phyloP scores from a whole-genome alignment of 2,113 vertebrate genomes.

The Brachypteracias leptosomus region DNA sequence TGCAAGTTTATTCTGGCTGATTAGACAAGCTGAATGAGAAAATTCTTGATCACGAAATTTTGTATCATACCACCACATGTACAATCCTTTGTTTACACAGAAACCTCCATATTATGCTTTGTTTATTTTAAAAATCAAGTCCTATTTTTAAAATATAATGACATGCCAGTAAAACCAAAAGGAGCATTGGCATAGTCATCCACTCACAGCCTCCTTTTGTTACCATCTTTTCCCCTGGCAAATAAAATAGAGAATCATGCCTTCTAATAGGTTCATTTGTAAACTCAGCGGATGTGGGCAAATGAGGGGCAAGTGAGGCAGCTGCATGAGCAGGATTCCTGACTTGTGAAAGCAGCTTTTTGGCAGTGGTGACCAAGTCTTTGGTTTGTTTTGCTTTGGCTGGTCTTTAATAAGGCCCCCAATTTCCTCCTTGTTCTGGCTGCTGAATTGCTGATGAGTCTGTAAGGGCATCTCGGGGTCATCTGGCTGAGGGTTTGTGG shows the following conservation, averaged over 20 bases:
- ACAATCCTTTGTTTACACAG: conserved; percentile 15
- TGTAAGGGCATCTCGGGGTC: conserved; percentile 14
- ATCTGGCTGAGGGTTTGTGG: not conserved
- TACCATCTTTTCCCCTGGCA: not conserved
- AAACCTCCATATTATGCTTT: conserved; percentile 35
- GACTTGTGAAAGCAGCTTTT: conserved; percentile 63
- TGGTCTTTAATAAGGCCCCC: conserved; percentile 34
- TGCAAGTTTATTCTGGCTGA: conserved; percentile 24
- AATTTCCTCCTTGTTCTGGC: conserved; percentile 43
- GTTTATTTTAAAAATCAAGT: conserved; percentile 40
- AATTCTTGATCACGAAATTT: not conserved
- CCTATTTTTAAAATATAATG: conserved; percentile 55
- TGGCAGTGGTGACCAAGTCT: conserved; percentile 42
- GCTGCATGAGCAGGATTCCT: conserved; percentile 60
- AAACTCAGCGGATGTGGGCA: conserved; percentile 52
- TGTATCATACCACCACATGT: not conserved
- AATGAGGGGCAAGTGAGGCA: conserved; percentile 51
- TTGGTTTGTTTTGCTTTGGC: conserved; percentile 60
- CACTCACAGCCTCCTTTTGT: conserved; percentile 38
- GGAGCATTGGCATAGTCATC: not conserved
- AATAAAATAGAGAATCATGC: conserved; percentile 21
- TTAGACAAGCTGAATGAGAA: conserved; percentile 31
- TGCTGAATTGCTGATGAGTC: conserved; percentile 35
- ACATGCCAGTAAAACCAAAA: conserved; percentile 28
- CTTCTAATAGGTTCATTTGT: conserved; percentile 50